Evolutionary conservation across 2,888 invertebrate genomes (phyloP), one percentile per base, ranked within the genome.

Genomic region (Camponotus fellah): DNA sequence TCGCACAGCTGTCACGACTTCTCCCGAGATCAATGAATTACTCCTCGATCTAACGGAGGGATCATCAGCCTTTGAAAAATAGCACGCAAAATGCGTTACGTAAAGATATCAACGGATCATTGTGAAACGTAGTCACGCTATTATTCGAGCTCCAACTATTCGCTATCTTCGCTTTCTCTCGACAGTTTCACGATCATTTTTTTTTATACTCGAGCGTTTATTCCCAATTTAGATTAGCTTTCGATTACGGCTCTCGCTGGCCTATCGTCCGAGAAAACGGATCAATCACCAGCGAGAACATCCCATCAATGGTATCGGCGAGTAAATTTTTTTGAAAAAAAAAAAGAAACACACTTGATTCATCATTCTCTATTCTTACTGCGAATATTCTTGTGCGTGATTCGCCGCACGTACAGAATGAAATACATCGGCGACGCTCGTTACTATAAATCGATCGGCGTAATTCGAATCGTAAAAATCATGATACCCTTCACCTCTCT

Each of bases 21-120:
- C 46, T 77, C 60, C 75, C 71, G 71, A 79, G 82, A 86, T 83
- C 83, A 71, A 81, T 82, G 74, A 88, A 85, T 86, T 85, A 75
- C 60, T 76, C 58, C 43, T 56, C 71, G 26, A 66, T 81, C 76
- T 81, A 64, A 21, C 37, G 14, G 17, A 65, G 53, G 14, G 14
- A 26, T 26, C 5, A 32, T 64, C 21, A 10, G 21, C 53, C n/a
- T 32, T 56, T 43, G 17, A 53, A 66, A 66, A 77, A 40, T 76
- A 21, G 14, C 40, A 5, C 26, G 40, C 14, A 43, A 17, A 40
- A 37, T 0, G 40, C 21, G 12, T 37, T 37, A 37, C 17, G 26
- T 26, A 49, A 12, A 56, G 53, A 26, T 12, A 17, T 43, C 12
- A n/a, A 40, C 3, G 3, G 21, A 43, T 60, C 21, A 58, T 49